Evolutionary conservation across 1,140 invertebrate genomes (phyloP), one percentile per base, ranked within the genome.

Genomic region (Thaumetopoea pityocampa): DNA sequence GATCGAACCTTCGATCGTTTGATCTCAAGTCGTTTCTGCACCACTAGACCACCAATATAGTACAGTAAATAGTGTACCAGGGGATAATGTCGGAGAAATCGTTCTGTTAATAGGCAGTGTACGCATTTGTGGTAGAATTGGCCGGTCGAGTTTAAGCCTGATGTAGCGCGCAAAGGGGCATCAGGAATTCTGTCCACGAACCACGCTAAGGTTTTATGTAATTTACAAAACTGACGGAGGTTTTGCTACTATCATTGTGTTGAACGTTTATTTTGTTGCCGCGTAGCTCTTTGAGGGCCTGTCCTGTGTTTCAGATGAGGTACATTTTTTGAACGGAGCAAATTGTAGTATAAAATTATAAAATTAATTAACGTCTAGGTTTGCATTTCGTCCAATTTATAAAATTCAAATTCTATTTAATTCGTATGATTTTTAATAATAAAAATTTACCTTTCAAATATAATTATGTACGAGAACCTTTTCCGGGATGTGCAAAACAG

Each of bases 181-280:
- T 78, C 76, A 69, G 40, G 59, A 63, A 80, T 80, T 80, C 72
- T 52, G 42, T 54, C 51, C 69, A 71, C 73, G 72, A 70, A 64
- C 62, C 50, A 43, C 62, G 66, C 50, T 68, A 68, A 63, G 71
- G 73, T 77, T 80, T 76, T 78, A 76, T 70, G 69, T 81, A 76
- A 81, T 78, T 81, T 81, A 78, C 67, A 78, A 80, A 81, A 73
- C 71, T 71, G 66, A 69, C 63, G 60, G 58, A 52, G 65, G 65
- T 66, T 71, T 79, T 69, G 54, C 62, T 56, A 56, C 56, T 62
- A 67, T 67, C 54, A 57, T 67, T 62, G 42, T 49, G 32, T 32
- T 56, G 46, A 55, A 63, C 52, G 49, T 67, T 67, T 73, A 52
- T 66, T 70, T 67, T 62, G 53, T 57, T 44, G 53, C 49, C 57